A percentile compares a stretch with the other conserved stretches of the same genome.
These are phyloP conservation scores for Pachyrhynchus sulphureomaculatus DNA, from an alignment of 1,140 invertebrate genomes.

Conservation along the genomic window DNA sequence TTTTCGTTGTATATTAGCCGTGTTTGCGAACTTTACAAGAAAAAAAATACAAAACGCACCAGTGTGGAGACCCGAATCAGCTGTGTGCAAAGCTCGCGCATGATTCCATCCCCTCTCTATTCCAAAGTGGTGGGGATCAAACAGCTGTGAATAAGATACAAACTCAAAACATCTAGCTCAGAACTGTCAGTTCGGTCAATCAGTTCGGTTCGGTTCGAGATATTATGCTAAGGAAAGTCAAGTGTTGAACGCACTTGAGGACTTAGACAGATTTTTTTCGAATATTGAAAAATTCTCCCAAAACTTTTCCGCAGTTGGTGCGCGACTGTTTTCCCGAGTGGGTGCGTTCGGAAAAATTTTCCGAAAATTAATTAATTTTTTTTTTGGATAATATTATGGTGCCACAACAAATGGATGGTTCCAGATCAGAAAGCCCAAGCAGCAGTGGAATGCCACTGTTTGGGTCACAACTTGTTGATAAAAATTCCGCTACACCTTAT, in stretches of 20 bases:
- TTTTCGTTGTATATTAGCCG: too few relatives aligned
- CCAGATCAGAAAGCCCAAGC: slow-evolving; percentile 54
- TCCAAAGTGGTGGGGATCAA: slow-evolving; percentile 33
- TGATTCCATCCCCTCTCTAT: slow-evolving; percentile 28
- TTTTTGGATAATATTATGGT: slow-evolving; percentile 53
- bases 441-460: slow-evolving; percentile 62
- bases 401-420: slow-evolving; percentile 58
- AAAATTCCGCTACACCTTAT: slow-evolving; percentile 90
- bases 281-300: slow-evolving; percentile 7
- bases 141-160: slow-evolving; percentile 49
- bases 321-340: slow-evolving; percentile 26
- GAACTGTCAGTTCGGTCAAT: slow-evolving; percentile 43
- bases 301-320: slow-evolving; percentile 9
- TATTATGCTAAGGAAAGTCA: slow-evolving; percentile 42
- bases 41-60: not conserved
- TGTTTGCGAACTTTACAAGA: not conserved
- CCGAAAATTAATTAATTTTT: slow-evolving; percentile 26
- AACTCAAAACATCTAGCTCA: slow-evolving; percentile 45
- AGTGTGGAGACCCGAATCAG: slow-evolving; percentile 23
- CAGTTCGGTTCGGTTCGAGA: slow-evolving; percentile 21
- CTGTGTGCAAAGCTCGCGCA: slow-evolving; percentile 36
- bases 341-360: slow-evolving; percentile 15
- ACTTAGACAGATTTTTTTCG: slow-evolving; percentile 41
- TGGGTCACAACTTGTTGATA: slow-evolving; percentile 82
- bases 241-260: slow-evolving; percentile 41